phyloP scores from a whole-genome alignment of 2,113 vertebrate genomes.

The Grus americana region DNA sequence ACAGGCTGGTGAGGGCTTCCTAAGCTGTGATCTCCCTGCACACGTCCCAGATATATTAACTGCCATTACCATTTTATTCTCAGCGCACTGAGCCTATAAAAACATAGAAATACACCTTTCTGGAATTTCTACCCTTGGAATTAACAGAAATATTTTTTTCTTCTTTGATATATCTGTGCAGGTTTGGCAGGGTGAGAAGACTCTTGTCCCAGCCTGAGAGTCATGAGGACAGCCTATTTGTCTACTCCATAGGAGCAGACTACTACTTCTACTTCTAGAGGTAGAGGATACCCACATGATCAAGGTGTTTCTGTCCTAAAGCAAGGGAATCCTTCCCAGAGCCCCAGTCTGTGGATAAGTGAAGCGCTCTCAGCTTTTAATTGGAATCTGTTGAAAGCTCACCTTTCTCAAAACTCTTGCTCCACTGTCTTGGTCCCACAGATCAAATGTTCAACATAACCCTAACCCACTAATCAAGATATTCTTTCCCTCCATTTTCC shows the following conservation, averaged over 20 bases:
- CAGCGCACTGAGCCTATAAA: neutral
- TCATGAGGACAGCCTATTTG: neutral
- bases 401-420: neutral
- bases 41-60: neutral
- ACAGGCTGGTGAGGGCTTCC: neutral
- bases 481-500: neutral
- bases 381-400: neutral
- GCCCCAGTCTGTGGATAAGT: neutral
- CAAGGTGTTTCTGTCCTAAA: neutral
- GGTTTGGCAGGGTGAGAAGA: neutral
- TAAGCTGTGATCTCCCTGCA: neutral
- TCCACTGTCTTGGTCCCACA: neutral
- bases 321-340: neutral
- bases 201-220: neutral
- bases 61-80: neutral
- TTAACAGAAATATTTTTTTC: neutral
- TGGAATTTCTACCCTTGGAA: neutral
- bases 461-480: neutral
- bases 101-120: neutral
- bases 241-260: no score
- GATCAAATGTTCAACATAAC: neutral
- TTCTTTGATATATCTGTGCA: neutral
- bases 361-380: neutral
- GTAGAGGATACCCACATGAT: neutral
- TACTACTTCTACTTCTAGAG: neutral